Conservation (phyloP, 2,797 vertebrate species). For the Lagorchestes hirsutus region DNA sequence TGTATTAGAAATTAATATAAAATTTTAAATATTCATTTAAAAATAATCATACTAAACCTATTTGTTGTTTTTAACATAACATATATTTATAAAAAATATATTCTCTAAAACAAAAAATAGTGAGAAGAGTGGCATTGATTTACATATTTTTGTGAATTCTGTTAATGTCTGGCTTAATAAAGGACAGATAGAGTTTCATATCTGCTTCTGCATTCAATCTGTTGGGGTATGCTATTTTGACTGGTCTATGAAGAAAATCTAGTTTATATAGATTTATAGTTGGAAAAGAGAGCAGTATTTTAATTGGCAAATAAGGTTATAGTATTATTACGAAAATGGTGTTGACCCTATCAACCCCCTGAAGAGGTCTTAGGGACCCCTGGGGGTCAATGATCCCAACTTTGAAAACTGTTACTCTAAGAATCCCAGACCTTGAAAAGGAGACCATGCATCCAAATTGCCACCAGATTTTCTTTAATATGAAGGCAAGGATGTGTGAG, state of each 20-base stretch:
- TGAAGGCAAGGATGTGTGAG: not conserved
- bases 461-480: not conserved
- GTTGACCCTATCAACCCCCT: not conserved
- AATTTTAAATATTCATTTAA: not conserved
- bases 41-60: not conserved
- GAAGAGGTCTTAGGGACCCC: not conserved
- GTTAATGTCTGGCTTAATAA: not conserved
- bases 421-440: slow-evolving; percentile 29
- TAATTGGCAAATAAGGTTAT: not conserved
- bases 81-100: not conserved
- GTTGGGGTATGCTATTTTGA: not conserved
- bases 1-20: not conserved
- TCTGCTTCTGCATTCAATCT: not conserved
- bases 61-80: not conserved
- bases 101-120: not conserved
- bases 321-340: not conserved
- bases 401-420: not conserved
- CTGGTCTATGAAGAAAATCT: not conserved
- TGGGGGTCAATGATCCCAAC: not conserved
- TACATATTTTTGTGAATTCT: not conserved
- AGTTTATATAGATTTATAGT: too few relatives aligned
- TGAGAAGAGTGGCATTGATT: not conserved
- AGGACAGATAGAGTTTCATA: not conserved
- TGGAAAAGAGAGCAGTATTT: not conserved
- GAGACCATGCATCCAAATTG: not conserved